Conservation (phyloP, 1,140 invertebrate species). For the Penaeus chinensis region DNA sequence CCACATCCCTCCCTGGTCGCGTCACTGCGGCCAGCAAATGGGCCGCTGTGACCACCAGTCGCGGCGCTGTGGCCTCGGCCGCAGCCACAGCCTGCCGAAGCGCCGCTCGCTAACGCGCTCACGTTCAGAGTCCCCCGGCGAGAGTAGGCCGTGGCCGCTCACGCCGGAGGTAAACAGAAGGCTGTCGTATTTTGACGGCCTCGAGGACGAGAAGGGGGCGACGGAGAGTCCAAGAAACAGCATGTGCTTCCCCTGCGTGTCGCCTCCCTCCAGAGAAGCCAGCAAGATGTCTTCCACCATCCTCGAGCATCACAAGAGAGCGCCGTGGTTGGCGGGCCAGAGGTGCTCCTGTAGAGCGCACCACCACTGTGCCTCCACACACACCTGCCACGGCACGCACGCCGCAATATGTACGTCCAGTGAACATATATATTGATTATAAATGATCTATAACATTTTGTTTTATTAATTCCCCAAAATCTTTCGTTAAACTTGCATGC, state of each 20-base stretch:
- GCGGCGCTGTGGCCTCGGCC: neutral
- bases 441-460: no score
- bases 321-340: no score
- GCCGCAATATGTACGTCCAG: no score
- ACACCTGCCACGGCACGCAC: no score
- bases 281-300: no score
- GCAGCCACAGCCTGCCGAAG: neutral
- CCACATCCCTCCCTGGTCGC: neutral
- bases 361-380: no score
- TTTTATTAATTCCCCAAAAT: no score
- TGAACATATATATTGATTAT: no score
- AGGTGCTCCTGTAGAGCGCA: no score
- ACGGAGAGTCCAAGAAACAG: neutral
- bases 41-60: neutral
- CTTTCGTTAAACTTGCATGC: no score
- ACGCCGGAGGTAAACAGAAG: neutral
- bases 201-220: neutral
- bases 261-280: neutral
- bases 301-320: no score
- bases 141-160: neutral
- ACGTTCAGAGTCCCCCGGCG: neutral
- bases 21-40: neutral
- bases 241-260: conserved; percentile 5
- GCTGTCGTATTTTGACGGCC: neutral
- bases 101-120: neutral